Conservation (phyloP, 2,797 vertebrate species). For the Crocidura indochinensis region DNA sequence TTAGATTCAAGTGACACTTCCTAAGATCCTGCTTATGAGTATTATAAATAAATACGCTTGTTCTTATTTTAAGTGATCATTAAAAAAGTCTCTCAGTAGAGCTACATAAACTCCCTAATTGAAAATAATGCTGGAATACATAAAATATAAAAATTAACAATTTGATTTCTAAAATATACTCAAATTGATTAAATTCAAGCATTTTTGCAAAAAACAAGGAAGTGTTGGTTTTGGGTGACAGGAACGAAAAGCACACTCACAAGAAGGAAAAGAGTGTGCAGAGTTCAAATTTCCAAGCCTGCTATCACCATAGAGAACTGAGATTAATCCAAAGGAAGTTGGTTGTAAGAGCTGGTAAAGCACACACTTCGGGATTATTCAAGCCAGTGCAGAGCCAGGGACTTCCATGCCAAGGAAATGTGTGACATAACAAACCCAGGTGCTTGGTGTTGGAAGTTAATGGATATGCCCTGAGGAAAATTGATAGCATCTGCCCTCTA, state of each 20-base stretch:
- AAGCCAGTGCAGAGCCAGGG: not conserved
- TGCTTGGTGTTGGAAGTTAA: not conserved
- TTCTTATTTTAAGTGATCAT: not conserved
- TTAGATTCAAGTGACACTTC: not conserved
- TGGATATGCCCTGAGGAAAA: not conserved
- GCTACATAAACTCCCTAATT: not conserved
- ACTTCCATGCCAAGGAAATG: not conserved
- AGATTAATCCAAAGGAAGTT: not conserved
- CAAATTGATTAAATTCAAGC: constrained; percentile 29
- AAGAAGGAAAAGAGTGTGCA: not conserved
- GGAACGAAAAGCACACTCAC: not conserved
- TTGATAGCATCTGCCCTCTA: not conserved
- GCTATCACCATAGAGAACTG: not conserved
- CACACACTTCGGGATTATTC: not conserved
- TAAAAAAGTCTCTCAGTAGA: not conserved
- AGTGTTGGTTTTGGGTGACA: not conserved
- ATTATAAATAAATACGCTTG: not conserved
- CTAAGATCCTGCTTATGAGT: not conserved
- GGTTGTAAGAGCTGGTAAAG: not conserved
- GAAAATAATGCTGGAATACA: not conserved
- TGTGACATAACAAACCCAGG: not conserved
- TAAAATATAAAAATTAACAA: not conserved
- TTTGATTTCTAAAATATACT: constrained; percentile 17
- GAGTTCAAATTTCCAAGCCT: not conserved
- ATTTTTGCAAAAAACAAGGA: not conserved